These are phyloP conservation scores for Hymenopus coronatus DNA, from an alignment of 2,888 invertebrate genomes.

Conservation along the genomic window DNA sequence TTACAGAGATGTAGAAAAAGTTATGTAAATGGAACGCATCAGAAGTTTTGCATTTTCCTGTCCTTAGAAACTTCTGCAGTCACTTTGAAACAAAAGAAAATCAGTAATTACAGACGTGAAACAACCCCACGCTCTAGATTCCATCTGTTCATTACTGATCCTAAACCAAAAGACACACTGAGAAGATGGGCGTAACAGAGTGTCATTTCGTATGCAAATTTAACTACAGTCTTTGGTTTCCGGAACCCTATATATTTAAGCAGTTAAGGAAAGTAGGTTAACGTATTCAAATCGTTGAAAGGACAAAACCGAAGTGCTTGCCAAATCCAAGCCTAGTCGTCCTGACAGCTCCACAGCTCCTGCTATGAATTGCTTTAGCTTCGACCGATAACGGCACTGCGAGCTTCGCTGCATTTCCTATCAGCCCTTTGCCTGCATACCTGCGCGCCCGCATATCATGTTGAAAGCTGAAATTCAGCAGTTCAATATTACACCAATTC, in stretches of 20 bases:
- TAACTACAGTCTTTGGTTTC: not conserved
- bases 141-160: not conserved
- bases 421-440: too few relatives aligned
- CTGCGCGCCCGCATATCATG: too few relatives aligned
- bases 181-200: not conserved
- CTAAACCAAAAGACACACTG: not conserved
- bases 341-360: not conserved
- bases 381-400: not conserved
- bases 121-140: not conserved
- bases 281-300: not conserved
- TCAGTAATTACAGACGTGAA: not conserved
- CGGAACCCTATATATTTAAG: not conserved
- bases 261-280: not conserved
- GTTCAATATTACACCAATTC: too few relatives aligned
- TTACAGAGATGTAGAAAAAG: too few relatives aligned
- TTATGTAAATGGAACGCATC: too few relatives aligned
- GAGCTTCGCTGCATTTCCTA: not conserved
- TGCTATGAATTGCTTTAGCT: not conserved
- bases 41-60: too few relatives aligned
- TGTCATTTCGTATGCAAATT: not conserved
- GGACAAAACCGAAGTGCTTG: not conserved
- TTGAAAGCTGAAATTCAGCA: too few relatives aligned
- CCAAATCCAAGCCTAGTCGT: not conserved
- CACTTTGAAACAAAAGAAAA: not conserved
- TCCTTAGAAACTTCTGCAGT: too few relatives aligned